Evolutionary conservation across 2,113 vertebrate species (phyloP), one percentile per base, ranked within the genome.

Genomic region (Electrona antarctica): DNA sequence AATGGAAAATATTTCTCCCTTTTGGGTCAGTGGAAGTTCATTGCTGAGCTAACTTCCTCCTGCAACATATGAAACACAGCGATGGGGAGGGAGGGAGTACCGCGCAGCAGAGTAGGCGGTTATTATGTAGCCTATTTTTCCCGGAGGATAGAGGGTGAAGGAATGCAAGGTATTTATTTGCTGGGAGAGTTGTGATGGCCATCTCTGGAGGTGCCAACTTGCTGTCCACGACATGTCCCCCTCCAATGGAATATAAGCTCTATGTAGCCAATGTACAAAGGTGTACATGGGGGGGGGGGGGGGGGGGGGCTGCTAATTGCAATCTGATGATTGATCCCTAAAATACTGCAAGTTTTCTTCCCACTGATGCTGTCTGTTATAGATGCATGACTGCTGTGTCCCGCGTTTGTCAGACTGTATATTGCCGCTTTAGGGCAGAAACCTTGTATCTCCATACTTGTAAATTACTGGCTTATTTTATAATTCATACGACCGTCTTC

Each of bases 121-220:
- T 64, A 56, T 64, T 80, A 60, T 74, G 70, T 65, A 7, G 67
- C 6, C 67, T 11, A 13, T 80, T 84, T 15, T 69, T 72, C 46
- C 76, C 8, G 49, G 77, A 21, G 77, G 63, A 76, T 80, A 61
- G 33, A 70, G 71, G 71, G 74, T 70, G 57, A 33, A 85, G 80
- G 88, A 90, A 91, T 90, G 82, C 51, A 0, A 81, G 74, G 73
- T 61, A 90, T 90, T 85, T 61, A 90, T 90, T 85, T 73, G 55
- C 84, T 78, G 46, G 66, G 71, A 81, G 77, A 82, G 73, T 74
- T 65, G 59, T 78, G 83, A 84, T 73, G 75, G 73, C 46, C 60
- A 64, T 79, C 70, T 74, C 78, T 56, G 14, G 49, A 90, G 68
- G 84, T 90, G 88, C 88, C 85, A 90, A 87, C 89, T 87, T 75